These are phyloP conservation scores for Metacarcinus magister DNA, from an alignment of 2,888 invertebrate genomes.

Conservation along the genomic window DNA sequence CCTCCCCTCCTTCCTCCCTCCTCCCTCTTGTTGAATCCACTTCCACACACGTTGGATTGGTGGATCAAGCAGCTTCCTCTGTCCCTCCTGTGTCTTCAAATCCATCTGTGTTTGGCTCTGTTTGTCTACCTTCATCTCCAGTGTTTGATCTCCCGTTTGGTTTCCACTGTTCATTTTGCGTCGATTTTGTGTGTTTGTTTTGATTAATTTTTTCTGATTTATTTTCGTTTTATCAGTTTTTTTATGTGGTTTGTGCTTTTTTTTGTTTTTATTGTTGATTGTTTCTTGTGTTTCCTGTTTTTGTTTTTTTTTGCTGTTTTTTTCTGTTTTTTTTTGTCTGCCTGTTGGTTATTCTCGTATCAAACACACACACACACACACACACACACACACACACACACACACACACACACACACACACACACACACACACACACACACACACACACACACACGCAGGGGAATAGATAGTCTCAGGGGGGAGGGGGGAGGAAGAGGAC, in stretches of 20 bases:
- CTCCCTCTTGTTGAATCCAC: neutral
- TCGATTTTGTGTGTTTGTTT: neutral
- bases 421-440: neutral
- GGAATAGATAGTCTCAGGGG: neutral
- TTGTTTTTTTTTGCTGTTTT: too few species aligned
- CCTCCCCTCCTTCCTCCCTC: neutral
- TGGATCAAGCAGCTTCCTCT: neutral
- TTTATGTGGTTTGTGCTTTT: neutral
- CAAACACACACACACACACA: too few species aligned
- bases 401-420: neutral
- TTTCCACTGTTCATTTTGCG: constrained; percentile 5
- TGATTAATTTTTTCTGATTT: neutral
- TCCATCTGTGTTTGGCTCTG: neutral
- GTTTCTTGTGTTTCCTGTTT: too few species aligned
- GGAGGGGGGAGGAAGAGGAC: neutral
- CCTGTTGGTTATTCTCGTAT: too few species aligned
- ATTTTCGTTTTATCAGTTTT: neutral
- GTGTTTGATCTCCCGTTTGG: neutral
- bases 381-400: constrained; percentile 6
- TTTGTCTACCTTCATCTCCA: neutral
- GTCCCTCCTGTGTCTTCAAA: neutral
- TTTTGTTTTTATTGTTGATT: neutral
- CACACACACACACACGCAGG: constrained; percentile 20
- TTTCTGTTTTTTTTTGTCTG: too few species aligned
- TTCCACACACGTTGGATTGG: neutral